Conservation (phyloP, 2,797 vertebrate genomes). For the Gymnothorax javanicus region DNA sequence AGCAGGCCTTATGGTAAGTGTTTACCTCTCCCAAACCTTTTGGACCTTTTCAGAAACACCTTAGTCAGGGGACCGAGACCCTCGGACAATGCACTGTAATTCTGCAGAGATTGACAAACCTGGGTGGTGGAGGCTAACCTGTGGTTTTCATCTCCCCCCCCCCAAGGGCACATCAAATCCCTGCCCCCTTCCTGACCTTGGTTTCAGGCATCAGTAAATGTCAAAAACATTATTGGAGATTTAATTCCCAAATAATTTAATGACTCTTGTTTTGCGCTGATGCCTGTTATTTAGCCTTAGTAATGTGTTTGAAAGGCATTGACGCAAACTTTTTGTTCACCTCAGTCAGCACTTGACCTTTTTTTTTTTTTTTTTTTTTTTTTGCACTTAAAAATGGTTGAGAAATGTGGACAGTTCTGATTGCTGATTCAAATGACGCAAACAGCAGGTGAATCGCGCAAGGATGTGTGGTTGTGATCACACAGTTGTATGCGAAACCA, state of each 20-base stretch:
- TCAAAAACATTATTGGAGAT: too few relatives aligned
- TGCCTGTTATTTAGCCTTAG: neutral
- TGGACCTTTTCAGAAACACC: neutral
- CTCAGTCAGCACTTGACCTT: neutral
- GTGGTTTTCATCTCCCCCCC: too few relatives aligned
- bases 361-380: neutral
- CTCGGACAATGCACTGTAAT: neutral
- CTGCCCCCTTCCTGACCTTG: too few relatives aligned
- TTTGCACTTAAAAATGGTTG: neutral
- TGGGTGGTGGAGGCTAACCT: too few relatives aligned
- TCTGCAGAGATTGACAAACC: too few relatives aligned
- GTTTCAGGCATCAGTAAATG: too few relatives aligned
- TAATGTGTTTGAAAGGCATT: neutral
- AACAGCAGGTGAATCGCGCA: too few relatives aligned
- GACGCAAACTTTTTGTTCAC: neutral
- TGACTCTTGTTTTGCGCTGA: neutral
- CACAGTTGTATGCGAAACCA: too few relatives aligned
- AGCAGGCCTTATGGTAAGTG: conserved; percentile 84
- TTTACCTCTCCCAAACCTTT: neutral
- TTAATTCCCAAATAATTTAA: neutral
- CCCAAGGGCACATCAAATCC: too few relatives aligned
- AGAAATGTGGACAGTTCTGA: neutral
- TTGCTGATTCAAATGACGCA: too few relatives aligned
- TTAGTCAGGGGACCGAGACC: too few relatives aligned
- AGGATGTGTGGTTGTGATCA: too few relatives aligned